Evolutionary conservation across 1,140 invertebrate species (phyloP), one percentile per base, ranked within the genome.

Genomic region (Pachyrhynchus sulphureomaculatus): DNA sequence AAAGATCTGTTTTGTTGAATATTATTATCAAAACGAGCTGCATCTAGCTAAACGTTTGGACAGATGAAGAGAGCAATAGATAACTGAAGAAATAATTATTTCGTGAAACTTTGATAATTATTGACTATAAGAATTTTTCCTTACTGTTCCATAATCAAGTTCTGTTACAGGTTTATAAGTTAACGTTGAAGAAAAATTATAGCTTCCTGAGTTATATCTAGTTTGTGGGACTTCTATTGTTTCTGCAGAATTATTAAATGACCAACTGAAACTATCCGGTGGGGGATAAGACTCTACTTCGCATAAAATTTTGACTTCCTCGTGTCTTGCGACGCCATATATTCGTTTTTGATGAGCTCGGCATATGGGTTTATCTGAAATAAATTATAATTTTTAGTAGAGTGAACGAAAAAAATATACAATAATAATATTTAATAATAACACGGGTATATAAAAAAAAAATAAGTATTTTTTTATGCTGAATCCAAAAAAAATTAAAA

Each of bases 221-320:
- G 71, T 75, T 52, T 84, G 82, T 13, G 86, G 83, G 67, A 93
- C 86, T 68, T 92, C 89, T 48, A 88, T 83, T 56, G 85, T 86
- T 66, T 91, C 88, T 10, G 88, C 88, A 2, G 91, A 91, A 76
- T 91, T 93, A 77, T 95, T 95, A 75, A 95, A 92, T 23, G 89
- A 86, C 93, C 93, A 95, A 62, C 88, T 86, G 75, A 94, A 95
- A 53, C 82, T 87, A 62, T 89, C 85, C 15, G 91, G 89, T 10
- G 86, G 82, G 12, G 93, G 92, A 76, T 89, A 92, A 10, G 92
- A 88, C 66, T 93, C 90, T 12, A 95, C 92, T 78, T 89, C 86
- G 75, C 93, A 96, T 48, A 87, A 77, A 39, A 95, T 85, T 65
- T 85, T 84, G 0, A 88, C 88, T 23, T 88, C 84, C 75, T 95